These are phyloP conservation scores for Argopecten irradians DNA, from an alignment of 1,140 invertebrate species.

Conservation along the genomic window DNA sequence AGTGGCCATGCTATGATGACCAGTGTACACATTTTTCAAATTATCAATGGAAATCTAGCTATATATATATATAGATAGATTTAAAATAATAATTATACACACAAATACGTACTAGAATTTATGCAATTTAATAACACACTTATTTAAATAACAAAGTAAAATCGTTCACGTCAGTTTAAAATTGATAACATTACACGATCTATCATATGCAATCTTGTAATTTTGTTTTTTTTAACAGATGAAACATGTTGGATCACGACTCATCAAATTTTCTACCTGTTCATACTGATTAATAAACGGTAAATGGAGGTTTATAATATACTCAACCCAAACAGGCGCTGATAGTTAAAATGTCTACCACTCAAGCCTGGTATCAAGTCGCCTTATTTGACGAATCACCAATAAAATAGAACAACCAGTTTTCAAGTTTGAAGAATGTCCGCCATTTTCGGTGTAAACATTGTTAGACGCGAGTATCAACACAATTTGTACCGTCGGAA, in stretches of 20 bases:
- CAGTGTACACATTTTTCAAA: no score
- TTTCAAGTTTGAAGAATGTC: conserved; percentile 40
- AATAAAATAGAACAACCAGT: not conserved
- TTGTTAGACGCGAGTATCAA: conserved; percentile 36
- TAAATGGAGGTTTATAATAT: not conserved
- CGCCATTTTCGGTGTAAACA: conserved; percentile 45
- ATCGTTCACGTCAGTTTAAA: not conserved
- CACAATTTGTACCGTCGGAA: not conserved
- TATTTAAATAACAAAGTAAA: no score
- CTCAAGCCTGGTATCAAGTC: not conserved
- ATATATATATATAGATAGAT: no score
- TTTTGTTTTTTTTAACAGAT: not conserved
- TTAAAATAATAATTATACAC: no score
- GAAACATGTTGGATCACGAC: conserved; percentile 1
- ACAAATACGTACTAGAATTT: no score
- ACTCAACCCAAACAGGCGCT: not conserved
- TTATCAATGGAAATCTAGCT: no score
- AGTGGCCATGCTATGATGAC: no score
- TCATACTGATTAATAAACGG: not conserved
- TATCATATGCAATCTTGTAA: not conserved
- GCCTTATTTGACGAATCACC: not conserved
- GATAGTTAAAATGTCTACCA: not conserved
- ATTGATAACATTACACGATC: not conserved
- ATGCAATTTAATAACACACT: no score
- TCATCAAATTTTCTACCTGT: not conserved